phyloP scores from a whole-genome alignment of 2,797 vertebrate genomes.

The Remorina albescens region DNA sequence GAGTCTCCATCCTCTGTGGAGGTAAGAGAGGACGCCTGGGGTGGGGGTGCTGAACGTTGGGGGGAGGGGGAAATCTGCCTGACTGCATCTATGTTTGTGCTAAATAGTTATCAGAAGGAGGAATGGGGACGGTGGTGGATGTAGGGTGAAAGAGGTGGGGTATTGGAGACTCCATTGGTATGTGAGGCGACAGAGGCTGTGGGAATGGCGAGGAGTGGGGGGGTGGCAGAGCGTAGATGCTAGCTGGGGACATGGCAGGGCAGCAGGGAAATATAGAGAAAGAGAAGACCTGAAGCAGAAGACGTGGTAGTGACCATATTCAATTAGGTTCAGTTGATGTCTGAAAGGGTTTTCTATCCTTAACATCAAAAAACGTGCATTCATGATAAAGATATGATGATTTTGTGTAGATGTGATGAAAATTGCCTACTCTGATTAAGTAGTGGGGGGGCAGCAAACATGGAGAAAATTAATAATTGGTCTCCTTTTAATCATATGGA shows the following conservation, averaged over 20 bases:
- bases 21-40: slow-evolving; percentile 79
- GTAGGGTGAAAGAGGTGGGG: slow-evolving; percentile 5
- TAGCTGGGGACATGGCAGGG: slow-evolving; percentile 62
- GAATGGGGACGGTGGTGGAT: slow-evolving; percentile 44
- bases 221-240: slow-evolving; percentile 44
- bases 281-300: slow-evolving; percentile 28
- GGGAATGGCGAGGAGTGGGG: slow-evolving; percentile 44
- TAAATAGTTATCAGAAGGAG: slow-evolving; percentile 61
- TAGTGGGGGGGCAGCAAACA: background rate
- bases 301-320: slow-evolving; percentile 19
- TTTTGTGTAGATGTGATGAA: slow-evolving; percentile 16
- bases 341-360: slow-evolving; percentile 4
- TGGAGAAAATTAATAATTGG: slow-evolving; percentile 6
- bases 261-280: slow-evolving; percentile 41
- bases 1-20: slow-evolving; percentile 80
- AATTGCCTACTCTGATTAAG: background rate
- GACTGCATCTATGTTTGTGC: slow-evolving; percentile 70
- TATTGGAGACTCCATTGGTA: slow-evolving; percentile 69
- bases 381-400: slow-evolving; percentile 3
- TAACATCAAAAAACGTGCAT: background rate
- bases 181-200: slow-evolving; percentile 68
- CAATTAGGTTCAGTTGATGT: slow-evolving; percentile 36
- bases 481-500: slow-evolving; percentile 32
- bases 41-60: slow-evolving; percentile 40
- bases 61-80: slow-evolving; percentile 65